phyloP scores from a whole-genome alignment of 2,113 vertebrate species.

The Apus apus region DNA sequence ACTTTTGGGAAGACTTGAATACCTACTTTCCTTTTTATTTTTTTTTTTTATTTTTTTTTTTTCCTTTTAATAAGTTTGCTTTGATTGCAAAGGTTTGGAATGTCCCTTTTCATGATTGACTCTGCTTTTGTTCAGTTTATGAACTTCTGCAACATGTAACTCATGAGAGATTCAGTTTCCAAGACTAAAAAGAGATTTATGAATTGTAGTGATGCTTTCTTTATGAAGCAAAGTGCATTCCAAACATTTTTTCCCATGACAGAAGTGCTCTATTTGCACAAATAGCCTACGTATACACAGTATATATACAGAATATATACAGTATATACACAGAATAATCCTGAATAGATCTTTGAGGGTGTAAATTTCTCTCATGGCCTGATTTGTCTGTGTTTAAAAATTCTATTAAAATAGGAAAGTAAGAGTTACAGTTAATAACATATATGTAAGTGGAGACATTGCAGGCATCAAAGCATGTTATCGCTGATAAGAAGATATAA shows the following conservation, averaged over 20 bases:
- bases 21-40: neutral
- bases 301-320: neutral
- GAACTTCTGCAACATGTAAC: conserved; percentile 18
- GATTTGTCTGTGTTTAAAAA: neutral
- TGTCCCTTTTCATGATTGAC: neutral
- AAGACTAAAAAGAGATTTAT: neutral
- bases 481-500: neutral
- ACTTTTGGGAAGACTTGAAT: neutral
- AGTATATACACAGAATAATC: neutral
- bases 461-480: neutral
- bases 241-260: conserved; percentile 63
- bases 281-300: neutral
- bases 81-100: neutral
- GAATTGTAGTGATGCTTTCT: neutral
- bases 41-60: neutral
- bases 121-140: neutral
- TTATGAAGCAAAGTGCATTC: conserved; percentile 34
- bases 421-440: neutral
- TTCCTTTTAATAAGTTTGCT: neutral
- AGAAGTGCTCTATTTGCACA: conserved; percentile 33
- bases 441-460: neutral
- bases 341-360: neutral
- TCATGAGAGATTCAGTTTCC: neutral
- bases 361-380: neutral
- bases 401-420: neutral